phyloP scores from a whole-genome alignment of 92 coral and sea anemone species.

The Heliopora coerulea region DNA sequence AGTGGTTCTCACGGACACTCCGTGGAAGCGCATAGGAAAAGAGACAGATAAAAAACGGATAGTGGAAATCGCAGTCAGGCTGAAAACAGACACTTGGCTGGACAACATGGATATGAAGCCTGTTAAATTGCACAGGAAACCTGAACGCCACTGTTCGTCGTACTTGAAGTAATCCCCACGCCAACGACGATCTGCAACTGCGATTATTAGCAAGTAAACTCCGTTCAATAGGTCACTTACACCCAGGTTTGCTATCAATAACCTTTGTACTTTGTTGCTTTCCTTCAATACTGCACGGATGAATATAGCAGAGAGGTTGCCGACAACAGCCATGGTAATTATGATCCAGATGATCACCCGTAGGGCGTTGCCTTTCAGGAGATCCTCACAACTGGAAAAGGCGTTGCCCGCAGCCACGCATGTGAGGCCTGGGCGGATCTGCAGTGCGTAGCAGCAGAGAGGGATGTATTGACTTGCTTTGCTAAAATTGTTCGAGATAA shows the following conservation, averaged over 20 bases:
- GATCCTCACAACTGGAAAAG: neutral
- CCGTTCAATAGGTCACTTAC: neutral
- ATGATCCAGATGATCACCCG: slow-evolving; percentile 2
- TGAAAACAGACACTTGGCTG: neutral
- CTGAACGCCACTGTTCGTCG: slow-evolving; percentile 1
- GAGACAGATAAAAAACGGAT: neutral
- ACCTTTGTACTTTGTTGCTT: neutral
- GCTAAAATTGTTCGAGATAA: neutral
- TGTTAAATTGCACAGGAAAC: neutral
- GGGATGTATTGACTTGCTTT: slow-evolving; percentile 1
- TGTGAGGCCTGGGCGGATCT: neutral
- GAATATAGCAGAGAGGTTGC: neutral
- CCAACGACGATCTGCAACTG: neutral
- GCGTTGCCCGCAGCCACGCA: neutral
- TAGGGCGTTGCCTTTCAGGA: neutral
- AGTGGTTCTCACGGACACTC: neutral
- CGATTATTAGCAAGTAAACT: neutral
- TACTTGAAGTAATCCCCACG: slow-evolving; percentile 1
- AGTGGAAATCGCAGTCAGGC: neutral
- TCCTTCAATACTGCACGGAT: neutral
- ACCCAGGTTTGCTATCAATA: neutral
- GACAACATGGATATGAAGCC: slow-evolving; percentile 5
- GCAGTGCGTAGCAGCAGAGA: neutral
- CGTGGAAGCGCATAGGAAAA: neutral
- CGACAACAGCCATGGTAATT: neutral